Conservation (phyloP, 2,888 invertebrate species). For the Drosophila paramelanica region DNA sequence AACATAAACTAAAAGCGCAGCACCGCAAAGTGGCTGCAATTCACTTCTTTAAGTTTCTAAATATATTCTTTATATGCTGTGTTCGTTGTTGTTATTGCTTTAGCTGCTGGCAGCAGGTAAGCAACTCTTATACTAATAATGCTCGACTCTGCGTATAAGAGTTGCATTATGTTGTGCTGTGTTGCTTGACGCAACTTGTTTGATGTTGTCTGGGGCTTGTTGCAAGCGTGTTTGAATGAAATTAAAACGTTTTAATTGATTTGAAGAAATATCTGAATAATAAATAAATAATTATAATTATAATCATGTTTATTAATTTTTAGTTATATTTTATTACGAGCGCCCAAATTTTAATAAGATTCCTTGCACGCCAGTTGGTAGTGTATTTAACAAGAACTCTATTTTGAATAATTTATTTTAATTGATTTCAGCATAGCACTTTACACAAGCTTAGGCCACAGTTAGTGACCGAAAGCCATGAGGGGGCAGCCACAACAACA, state of each 20-base stretch:
- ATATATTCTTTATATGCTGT: constrained; percentile 11
- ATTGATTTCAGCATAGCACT: constrained; percentile 24
- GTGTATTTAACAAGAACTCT: not conserved
- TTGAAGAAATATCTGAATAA: not conserved
- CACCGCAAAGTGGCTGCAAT: constrained; percentile 15
- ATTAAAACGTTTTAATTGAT: not conserved
- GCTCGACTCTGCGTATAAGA: constrained; percentile 52
- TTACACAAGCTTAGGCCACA: constrained; percentile 30
- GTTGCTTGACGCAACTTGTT: constrained; percentile 28
- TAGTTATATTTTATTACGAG: no score
- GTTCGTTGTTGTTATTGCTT: not conserved
- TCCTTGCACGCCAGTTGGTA: no score
- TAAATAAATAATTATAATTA: no score
- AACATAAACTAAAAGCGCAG: constrained; percentile 11
- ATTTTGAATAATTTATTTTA: not conserved
- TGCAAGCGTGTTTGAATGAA: constrained; percentile 3
- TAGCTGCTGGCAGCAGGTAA: not conserved
- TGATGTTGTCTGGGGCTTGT: constrained; percentile 26
- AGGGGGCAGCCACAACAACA: constrained; percentile 17
- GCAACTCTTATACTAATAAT: constrained; percentile 51
- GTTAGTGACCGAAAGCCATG: constrained; percentile 51
- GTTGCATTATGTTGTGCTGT: constrained; percentile 15
- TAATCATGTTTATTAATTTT: no score
- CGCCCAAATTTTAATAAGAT: no score
- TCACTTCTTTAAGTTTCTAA: not conserved